phyloP scores from a whole-genome alignment of 2,113 vertebrate species.

The Nyctereutes procyonoides region DNA sequence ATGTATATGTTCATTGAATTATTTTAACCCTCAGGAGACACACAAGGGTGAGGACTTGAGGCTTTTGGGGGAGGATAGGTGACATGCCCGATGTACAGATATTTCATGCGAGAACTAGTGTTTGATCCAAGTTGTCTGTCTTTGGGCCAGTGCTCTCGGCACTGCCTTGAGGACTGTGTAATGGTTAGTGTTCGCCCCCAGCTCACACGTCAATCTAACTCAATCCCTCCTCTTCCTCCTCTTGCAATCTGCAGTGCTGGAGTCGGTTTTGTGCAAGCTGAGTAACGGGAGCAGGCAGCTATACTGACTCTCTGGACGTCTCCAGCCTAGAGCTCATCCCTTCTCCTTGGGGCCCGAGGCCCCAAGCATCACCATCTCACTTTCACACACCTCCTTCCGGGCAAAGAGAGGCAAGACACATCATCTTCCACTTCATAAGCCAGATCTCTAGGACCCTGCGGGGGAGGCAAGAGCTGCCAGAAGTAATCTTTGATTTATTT shows the following conservation, averaged over 20 bases:
- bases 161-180: neutral
- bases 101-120: neutral
- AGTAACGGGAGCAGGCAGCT: neutral
- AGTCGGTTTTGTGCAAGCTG: neutral
- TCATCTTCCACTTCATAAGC: neutral
- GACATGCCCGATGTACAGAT: neutral
- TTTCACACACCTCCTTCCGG: neutral
- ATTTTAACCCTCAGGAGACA: neutral
- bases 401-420: neutral
- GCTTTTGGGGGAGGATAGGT: neutral
- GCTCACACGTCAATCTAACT: neutral
- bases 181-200: neutral
- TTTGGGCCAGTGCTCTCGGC: neutral
- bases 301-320: neutral
- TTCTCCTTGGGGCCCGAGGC: neutral
- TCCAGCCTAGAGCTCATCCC: neutral
- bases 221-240: neutral
- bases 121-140: neutral
- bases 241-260: neutral
- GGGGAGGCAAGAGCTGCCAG: neutral
- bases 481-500: conserved; percentile 64
- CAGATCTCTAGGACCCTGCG: neutral
- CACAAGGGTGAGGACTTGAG: neutral
- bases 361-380: neutral
- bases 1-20: neutral